Base-by-base conservation (phyloP, 2,113 vertebrate species). In the Alethe diademata region DNA sequence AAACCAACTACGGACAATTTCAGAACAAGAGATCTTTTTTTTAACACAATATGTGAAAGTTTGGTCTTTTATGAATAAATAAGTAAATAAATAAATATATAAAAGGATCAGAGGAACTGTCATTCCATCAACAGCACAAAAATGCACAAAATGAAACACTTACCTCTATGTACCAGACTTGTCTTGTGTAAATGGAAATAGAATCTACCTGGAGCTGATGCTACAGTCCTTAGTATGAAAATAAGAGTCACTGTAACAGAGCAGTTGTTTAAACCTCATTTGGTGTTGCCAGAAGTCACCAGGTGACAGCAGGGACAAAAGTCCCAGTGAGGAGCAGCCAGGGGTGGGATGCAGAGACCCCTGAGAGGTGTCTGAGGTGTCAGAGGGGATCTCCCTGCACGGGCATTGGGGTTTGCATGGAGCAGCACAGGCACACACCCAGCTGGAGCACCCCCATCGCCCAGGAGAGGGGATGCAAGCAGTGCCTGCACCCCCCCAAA, bases 401-500 rank as follows among this genome's bases (percentile, higher is more conserved):
- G 1, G 5, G 3, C 13, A 6, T 5, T 2, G 3, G 8, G 9
- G 9, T 14, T 73, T 43, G 2, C 22, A 20, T 2, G 14, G n/a
- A 73, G 20, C 25, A 80, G 9, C 20, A 35, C 0, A 2, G 23
- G 11, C n/a, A 76, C 26, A 5, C 0, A 2, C 9, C 51, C 19
- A 40, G 26, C 13, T 42, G 42, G 14, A 29, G 56, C 25, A 62
- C 2, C 2, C 18, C 3, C 25, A 25, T 6, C 36, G 70, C 28
- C 26, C 15, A 8, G 3, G 11, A 20, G 11, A 78, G 3, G 9
- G 18, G 6, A 38, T 51, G 13, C 7, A 19, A 26, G 16, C 1
- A 16, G 25, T 2, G 31, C 31, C 14, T 36, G 14, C 2, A 31
- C 0, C 1, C 2, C 26, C 8, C 1, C 2, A 17, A 12, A 43